Base-by-base conservation (phyloP, 2,888 invertebrate species). In the Chymomyza amoena region DNA sequence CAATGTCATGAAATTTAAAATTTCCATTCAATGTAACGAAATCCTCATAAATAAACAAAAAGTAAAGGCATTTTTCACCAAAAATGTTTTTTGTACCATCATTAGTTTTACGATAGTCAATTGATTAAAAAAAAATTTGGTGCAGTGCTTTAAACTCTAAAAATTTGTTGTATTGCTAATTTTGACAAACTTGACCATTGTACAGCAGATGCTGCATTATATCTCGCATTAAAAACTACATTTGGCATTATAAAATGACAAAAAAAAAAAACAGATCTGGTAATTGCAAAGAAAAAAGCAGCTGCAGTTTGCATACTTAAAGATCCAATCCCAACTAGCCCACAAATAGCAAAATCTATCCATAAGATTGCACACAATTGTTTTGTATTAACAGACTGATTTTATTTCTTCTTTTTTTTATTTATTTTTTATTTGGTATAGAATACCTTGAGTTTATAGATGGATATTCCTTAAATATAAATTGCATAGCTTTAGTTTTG, bases 291-390 rank as follows among this genome's bases (percentile, higher is more conserved):
- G 73, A 70, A 71, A 71, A 72, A 78, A 80, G 81, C 87, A 76
- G 78, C 73, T 76, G 73, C 70, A 56, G 54, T 65, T 66, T 70
- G 76, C 65, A 69, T 64, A 72, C 74, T 64, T 59, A 65, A 39
- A 52, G 51, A 64, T 60, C 60, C 64, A 71, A 52, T 64, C 71
- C 50, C 9, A 18, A 36, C 15, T 50, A 56, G 15, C 56, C 64
- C 16, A 62, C 68, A 70, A 70, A 64, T 75, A 62, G 64, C 78
- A 57, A 82, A 74, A 78, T 77, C 72, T 87, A 87, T 87, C 78
- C 82, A 77, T 76, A 73, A 84, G 85, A 84, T 84, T 84, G 86
- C 81, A 80, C 84, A 84, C 84, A 86, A 87, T 84, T 81, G 84
- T 81, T 87, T 57, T 75, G 84, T 78, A 77, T 76, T 84, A 68